Conservation (phyloP, 2,113 vertebrate species). For the Leptocoma aspasia region DNA sequence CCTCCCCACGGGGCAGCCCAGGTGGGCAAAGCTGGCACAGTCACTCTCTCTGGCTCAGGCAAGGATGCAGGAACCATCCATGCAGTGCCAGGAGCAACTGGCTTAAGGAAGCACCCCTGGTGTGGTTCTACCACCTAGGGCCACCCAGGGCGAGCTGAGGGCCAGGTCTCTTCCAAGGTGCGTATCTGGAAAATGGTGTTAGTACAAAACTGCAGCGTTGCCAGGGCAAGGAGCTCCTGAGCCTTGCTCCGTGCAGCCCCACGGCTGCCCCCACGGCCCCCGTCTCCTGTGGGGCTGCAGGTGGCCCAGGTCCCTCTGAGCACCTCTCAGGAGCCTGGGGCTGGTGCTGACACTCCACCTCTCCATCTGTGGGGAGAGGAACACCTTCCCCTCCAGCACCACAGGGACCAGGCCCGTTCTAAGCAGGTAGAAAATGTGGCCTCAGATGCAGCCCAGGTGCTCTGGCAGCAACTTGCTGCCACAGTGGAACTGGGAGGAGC, state of each 20-base stretch:
- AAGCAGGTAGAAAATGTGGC: not conserved
- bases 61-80: not conserved
- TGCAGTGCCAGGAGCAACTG: fast-evolving
- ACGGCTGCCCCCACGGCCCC: fast-evolving
- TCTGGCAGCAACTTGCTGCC: not conserved
- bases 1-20: not conserved
- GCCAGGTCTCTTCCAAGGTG: not conserved
- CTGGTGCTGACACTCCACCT: not conserved
- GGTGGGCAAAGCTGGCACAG: fast-evolving
- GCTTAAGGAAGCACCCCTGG: not conserved
- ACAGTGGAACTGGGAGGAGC: not conserved
- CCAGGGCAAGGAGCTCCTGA: not conserved
- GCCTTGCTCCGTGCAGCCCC: not conserved
- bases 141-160: not conserved
- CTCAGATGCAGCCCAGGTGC: fast-evolving
- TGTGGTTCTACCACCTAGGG: fast-evolving
- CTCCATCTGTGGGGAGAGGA: not conserved
- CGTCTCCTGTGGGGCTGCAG: not conserved
- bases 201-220: not conserved
- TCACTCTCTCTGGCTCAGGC: not conserved
- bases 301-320: not conserved
- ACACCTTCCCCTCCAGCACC: not conserved
- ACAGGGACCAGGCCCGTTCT: not conserved
- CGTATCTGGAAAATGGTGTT: not conserved
- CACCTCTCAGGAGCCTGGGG: not conserved